Evolutionary conservation across 2,888 invertebrate genomes (phyloP).

Genomic region (Pristionchus arcanus): DNA sequence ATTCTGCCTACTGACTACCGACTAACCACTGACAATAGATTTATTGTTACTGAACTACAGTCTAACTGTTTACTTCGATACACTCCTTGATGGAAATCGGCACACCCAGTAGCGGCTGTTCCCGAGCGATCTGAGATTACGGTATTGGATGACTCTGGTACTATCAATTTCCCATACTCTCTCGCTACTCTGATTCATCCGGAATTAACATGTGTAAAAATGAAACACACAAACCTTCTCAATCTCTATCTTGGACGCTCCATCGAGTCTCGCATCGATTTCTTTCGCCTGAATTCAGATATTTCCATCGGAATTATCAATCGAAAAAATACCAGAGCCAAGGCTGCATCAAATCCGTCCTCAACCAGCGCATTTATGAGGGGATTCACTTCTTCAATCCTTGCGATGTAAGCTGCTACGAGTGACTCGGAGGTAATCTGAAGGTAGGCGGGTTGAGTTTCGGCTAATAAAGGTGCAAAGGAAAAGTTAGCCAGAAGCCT

Average conservation of each 20-base stretch:
- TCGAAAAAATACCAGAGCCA: neutral
- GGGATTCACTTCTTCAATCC: conserved; percentile 63
- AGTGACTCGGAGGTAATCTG: neutral
- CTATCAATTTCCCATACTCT: neutral
- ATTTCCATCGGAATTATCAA: neutral
- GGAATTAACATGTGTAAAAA: neutral
- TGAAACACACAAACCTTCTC: neutral
- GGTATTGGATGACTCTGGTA: neutral
- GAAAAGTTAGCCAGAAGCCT: too few relatives aligned
- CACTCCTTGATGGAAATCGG: neutral
- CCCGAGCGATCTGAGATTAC: neutral
- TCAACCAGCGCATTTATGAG: conserved; percentile 74
- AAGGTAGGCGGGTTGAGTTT: neutral
- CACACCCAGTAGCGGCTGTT: neutral
- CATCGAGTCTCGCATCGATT: neutral
- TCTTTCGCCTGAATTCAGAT: neutral
- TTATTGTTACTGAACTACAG: too few relatives aligned
- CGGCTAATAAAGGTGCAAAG: neutral
- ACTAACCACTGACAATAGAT: too few relatives aligned
- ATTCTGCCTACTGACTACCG: too few relatives aligned
- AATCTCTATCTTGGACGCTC: neutral
- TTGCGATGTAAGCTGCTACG: neutral
- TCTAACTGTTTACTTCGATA: neutral
- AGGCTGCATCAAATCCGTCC: conserved; percentile 70
- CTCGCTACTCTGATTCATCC: neutral